These are phyloP conservation scores for Pinctada fucata DNA, from an alignment of 2,888 invertebrate genomes.

Conservation along the genomic window DNA sequence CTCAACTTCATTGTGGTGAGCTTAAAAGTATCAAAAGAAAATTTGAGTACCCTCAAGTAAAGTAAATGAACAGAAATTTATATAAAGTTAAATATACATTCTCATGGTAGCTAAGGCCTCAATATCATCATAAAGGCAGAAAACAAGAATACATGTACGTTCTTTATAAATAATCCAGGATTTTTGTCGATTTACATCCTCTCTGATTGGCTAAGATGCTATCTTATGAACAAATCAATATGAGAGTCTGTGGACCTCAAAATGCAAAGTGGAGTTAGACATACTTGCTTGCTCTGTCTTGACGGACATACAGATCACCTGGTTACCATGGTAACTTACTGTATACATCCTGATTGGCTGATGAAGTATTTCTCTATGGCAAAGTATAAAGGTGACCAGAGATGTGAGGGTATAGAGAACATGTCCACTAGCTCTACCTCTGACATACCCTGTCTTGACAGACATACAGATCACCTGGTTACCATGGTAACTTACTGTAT, in stretches of 20 bases:
- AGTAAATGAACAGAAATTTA: not conserved
- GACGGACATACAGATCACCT: conserved; percentile 58
- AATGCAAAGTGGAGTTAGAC: too few relatives aligned
- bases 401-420: conserved; percentile 58
- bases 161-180: too few relatives aligned
- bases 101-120: too few relatives aligned
- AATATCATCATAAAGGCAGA: too few relatives aligned
- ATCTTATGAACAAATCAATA: too few relatives aligned
- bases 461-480: conserved; percentile 51
- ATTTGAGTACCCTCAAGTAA: conserved; percentile 4
- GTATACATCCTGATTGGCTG: conserved; percentile 56
- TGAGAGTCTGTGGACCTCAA: too few relatives aligned
- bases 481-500: conserved; percentile 46
- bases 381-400: conserved; percentile 72
- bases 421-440: conserved; percentile 63
- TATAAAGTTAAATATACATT: not conserved
- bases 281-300: conserved; percentile 59
- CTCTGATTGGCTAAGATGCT: too few relatives aligned
- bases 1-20: too few relatives aligned
- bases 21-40: conserved; percentile 9
- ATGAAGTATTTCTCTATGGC: conserved; percentile 65
- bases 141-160: too few relatives aligned
- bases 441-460: conserved; percentile 63
- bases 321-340: conserved; percentile 39
- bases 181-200: too few relatives aligned